phyloP scores from a whole-genome alignment of 2,797 vertebrate species.

The Crenuchus spilurus region DNA sequence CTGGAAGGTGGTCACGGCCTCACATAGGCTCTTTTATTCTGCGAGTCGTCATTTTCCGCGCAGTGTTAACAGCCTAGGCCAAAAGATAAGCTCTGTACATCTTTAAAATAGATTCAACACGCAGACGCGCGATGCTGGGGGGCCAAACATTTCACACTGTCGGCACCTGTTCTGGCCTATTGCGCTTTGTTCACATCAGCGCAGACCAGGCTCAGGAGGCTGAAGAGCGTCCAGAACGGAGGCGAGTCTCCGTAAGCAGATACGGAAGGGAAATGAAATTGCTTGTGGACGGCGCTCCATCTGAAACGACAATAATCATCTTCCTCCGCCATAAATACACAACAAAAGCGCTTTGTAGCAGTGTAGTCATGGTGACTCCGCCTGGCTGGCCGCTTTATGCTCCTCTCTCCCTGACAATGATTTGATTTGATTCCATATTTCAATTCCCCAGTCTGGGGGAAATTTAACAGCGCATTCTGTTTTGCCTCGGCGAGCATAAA shows the following conservation, averaged over 20 bases:
- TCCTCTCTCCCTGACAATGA: slow-evolving; percentile 35
- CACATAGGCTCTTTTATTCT: slow-evolving; percentile 12
- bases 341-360: too few relatives aligned
- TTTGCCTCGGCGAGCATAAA: slow-evolving; percentile 76
- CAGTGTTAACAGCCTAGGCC: not conserved
- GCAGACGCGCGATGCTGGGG: not conserved
- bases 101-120: not conserved
- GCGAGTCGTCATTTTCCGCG: not conserved
- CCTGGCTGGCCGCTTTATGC: slow-evolving; percentile 45
- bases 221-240: slow-evolving; percentile 29
- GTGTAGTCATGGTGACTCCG: slow-evolving; percentile 44
- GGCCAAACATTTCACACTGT: not conserved
- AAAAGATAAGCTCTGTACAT: slow-evolving; percentile 5
- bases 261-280: slow-evolving; percentile 43
- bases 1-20: slow-evolving; percentile 18
- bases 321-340: slow-evolving; percentile 40
- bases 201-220: not conserved
- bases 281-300: slow-evolving; percentile 35
- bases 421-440: slow-evolving; percentile 54
- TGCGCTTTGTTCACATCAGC: not conserved
- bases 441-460: slow-evolving; percentile 42
- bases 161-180: not conserved
- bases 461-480: slow-evolving; percentile 59
- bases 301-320: slow-evolving; percentile 49
- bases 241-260: slow-evolving; percentile 28